Evolutionary conservation across 1,140 invertebrate genomes (phyloP), one percentile per base, ranked within the genome.

Genomic region (Sipha flava): DNA sequence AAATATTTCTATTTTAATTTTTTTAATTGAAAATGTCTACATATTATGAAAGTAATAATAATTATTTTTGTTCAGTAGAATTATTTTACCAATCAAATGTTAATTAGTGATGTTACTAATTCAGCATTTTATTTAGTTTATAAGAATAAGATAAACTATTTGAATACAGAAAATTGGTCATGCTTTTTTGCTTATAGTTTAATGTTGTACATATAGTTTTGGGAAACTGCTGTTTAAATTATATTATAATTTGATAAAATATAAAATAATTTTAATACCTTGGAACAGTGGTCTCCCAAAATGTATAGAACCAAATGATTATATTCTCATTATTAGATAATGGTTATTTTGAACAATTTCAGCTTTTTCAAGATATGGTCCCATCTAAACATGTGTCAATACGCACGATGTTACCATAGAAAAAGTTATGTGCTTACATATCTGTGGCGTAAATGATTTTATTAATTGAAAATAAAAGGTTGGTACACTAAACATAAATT

Each of bases 331-430:
- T 77, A 77, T 77, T 77, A 77, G 73, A 77, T 77, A 59, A 77
- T 77, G 31, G 73, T 77, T 43, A 77, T 77, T 77, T 77, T 77
- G 49, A 77, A 77, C n/a, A 77, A 77, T 77, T 77, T 77, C 73
- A 77, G 73, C 73, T 59, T 59, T 77, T 77, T 52, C 52, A 40
- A 77, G 52, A 77, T 29, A 77, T 52, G 26, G 34, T 59, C 34
- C 73, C 73, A 77, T 54, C 52, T 57, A 77, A 77, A 59, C 37
- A 77, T 57, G 52, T 77, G 52, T 57, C 73, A 37, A 23, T 59
- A 34, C 37, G 73, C 34, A 59, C 34, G 23, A 29, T 54, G 73
- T 43, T 77, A 77, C 73, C 52, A 26, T 77, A 75, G 72, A 75
- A 52, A 47, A 57, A 77, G 49, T 40, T 43, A 16, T 77, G 21